These are phyloP conservation scores for Phataginus tricuspis DNA, from an alignment of 2,797 vertebrate species.

Conservation along the genomic window DNA sequence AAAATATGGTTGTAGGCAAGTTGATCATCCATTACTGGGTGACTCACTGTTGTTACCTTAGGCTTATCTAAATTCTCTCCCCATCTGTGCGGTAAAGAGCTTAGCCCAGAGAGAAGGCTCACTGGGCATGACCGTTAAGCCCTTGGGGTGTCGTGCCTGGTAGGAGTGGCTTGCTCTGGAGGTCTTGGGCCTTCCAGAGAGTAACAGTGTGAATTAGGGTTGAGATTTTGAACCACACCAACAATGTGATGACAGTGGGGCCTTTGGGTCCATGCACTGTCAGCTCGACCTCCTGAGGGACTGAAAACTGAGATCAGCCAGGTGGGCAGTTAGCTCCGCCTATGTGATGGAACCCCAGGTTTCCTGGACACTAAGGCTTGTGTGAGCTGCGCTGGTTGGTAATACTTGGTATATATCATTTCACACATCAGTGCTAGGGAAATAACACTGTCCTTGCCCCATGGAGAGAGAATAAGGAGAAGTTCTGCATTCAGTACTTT, in stretches of 20 bases:
- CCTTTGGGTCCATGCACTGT: neutral
- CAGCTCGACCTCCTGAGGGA: no score
- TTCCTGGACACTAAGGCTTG: neutral
- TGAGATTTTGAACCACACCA: neutral
- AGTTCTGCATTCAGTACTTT: neutral
- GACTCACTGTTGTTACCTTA: neutral
- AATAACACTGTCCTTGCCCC: neutral
- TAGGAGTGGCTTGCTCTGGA: neutral
- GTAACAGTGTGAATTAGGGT: neutral
- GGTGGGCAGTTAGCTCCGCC: fast-evolving
- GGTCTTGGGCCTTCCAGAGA: neutral
- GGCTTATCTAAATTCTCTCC: neutral
- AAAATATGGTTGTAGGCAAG: neutral
- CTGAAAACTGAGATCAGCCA: neutral
- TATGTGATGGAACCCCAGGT: neutral
- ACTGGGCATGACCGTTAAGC: neutral
- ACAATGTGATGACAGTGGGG: neutral
- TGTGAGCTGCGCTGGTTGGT: neutral
- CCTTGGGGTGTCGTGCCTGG: neutral
- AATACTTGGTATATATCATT: neutral
- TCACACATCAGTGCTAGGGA: neutral
- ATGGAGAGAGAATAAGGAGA: neutral
- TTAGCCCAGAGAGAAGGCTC: neutral
- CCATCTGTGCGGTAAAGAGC: neutral
- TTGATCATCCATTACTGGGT: neutral